Evolutionary conservation across 2,113 vertebrate genomes (phyloP).

Genomic region (human (Homo sapiens)): GRCh38 chr3:59252001-59252500

Average conservation of each 20-base stretch:
- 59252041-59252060: neutral
- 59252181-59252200: neutral
- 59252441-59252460: neutral
- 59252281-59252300: rapidly evolving
- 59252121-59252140: neutral
- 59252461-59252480: neutral
- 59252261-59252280: neutral
- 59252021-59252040: neutral
- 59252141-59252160: neutral
- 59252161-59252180: neutral
- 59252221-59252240: neutral
- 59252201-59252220: neutral
- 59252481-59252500: neutral
- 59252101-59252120: neutral
- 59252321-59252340: neutral
- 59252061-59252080: neutral
- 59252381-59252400: neutral
- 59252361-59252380: neutral
- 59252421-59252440: neutral
- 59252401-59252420: neutral
- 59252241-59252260: neutral
- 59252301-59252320: neutral
- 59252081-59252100: neutral
- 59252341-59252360: neutral
- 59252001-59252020: neutral